Percentiles rank a stretch among this genome's conserved stretches.
These are phyloP conservation scores for Clunio marinus DNA, from an alignment of 2,888 invertebrate genomes.

Conservation along the genomic window DNA sequence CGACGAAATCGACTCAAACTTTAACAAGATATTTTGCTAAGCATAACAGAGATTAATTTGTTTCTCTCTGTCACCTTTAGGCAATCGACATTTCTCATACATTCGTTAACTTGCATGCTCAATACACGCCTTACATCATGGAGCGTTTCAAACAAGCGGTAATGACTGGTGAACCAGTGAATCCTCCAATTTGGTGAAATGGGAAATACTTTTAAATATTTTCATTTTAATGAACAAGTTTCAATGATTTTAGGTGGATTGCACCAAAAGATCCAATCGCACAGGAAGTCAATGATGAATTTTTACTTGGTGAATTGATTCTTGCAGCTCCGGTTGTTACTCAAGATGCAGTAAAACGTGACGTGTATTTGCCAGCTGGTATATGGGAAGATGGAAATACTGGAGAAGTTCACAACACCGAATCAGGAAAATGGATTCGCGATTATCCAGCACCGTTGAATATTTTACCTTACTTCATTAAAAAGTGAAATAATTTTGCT, in stretches of 20 bases:
- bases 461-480: constrained; percentile 64
- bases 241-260: constrained; percentile 55
- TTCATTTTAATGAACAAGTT: not conserved
- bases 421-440: constrained; percentile 60
- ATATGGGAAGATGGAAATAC: constrained; percentile 64
- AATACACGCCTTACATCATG: constrained; percentile 59
- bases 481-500: too few relatives aligned
- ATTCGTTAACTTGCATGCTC: constrained; percentile 62
- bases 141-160: constrained; percentile 60
- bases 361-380: constrained; percentile 73
- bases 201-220: not conserved
- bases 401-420: constrained; percentile 46
- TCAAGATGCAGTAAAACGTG: constrained; percentile 57
- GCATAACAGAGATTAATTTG: not conserved
- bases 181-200: constrained; percentile 71
- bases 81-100: constrained; percentile 51
- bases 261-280: constrained; percentile 64
- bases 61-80: not conserved
- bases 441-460: constrained; percentile 65
- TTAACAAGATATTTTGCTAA: not conserved
- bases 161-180: constrained; percentile 63
- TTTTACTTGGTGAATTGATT: constrained; percentile 69
- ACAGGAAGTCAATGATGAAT: constrained; percentile 62
- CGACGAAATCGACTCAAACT: too few relatives aligned
- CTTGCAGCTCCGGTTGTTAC: constrained; percentile 73